Evolutionary conservation across 2,113 vertebrate genomes (phyloP).

Genomic region (Fukomys damarensis): DNA sequence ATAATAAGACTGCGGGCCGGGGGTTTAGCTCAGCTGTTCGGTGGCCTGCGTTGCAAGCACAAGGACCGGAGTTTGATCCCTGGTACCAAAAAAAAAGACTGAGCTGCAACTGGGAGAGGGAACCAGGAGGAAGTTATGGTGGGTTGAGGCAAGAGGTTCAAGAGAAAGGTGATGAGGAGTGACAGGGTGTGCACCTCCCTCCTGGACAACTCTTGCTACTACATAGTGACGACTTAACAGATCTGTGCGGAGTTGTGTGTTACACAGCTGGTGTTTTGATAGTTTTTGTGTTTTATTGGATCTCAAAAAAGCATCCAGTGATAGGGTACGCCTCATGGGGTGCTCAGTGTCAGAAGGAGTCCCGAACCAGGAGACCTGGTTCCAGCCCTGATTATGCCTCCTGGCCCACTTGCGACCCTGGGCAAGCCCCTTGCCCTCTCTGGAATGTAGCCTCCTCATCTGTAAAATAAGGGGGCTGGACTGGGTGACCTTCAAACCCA

Average conservation of each 20-base stretch:
- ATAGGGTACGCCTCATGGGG: background rate
- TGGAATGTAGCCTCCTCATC: slow-evolving; percentile 73
- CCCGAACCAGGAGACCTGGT: slow-evolving; percentile 45
- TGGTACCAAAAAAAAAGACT: no score
- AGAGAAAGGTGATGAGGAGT: background rate
- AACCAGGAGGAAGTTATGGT: background rate
- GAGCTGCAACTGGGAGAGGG: background rate
- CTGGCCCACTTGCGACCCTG: slow-evolving; percentile 7
- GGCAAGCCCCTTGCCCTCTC: slow-evolving; percentile 44
- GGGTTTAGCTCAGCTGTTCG: no score
- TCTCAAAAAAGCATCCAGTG: background rate
- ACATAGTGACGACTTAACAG: no score
- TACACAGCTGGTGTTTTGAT: background rate
- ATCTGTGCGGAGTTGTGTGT: background rate
- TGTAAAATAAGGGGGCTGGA: slow-evolving; percentile 76
- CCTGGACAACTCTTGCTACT: fast-evolving
- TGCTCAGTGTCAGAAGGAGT: background rate
- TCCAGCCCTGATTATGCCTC: slow-evolving; percentile 51
- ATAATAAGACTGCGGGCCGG: no score
- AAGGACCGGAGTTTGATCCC: no score
- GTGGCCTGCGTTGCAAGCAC: no score
- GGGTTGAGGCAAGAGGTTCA: background rate
- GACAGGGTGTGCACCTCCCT: background rate
- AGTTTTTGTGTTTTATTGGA: background rate
- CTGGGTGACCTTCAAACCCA: slow-evolving; percentile 56